Evolutionary conservation across 1,140 invertebrate genomes (phyloP).

Genomic region (Monochamus saltuarius): DNA sequence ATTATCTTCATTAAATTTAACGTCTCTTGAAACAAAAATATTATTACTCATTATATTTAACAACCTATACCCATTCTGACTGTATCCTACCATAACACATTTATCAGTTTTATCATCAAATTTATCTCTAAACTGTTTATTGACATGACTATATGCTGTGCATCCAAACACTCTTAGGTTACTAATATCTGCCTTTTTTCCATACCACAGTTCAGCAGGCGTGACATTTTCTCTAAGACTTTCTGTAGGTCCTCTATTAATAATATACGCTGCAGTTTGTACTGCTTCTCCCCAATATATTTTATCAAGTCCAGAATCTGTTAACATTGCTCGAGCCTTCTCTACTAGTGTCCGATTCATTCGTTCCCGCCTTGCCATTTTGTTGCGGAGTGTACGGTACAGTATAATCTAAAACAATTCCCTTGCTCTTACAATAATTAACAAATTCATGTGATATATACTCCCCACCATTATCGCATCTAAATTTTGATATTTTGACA

Average conservation of each 20-base stretch:
- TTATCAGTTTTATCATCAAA: conserved; percentile 32
- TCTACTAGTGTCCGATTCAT: conserved; percentile 53
- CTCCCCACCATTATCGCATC: conserved; percentile 37
- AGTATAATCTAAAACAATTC: background rate
- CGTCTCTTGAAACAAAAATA: conserved; percentile 18
- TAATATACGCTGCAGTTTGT: conserved; percentile 7
- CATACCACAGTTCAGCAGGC: conserved; percentile 14
- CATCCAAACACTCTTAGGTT: conserved; percentile 42
- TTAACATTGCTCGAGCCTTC: conserved; percentile 48
- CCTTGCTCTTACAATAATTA: background rate
- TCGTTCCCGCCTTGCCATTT: conserved; percentile 55
- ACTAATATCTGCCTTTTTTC: conserved; percentile 8
- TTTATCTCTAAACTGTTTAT: conserved; percentile 34
- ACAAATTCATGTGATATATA: background rate
- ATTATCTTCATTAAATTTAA: conserved; percentile 24
- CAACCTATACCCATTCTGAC: conserved; percentile 16
- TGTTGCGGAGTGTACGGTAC: background rate
- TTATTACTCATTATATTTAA: conserved; percentile 17
- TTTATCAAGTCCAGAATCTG: conserved; percentile 24
- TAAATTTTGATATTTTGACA: conserved; percentile 29
- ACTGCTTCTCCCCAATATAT: conserved; percentile 37
- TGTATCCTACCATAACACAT: conserved; percentile 31
- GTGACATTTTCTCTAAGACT: background rate
- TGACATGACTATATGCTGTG: conserved; percentile 37
- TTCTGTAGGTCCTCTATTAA: conserved; percentile 15